phyloP scores from a whole-genome alignment of 2,888 invertebrate species.

The Celastrina argiolus region DNA sequence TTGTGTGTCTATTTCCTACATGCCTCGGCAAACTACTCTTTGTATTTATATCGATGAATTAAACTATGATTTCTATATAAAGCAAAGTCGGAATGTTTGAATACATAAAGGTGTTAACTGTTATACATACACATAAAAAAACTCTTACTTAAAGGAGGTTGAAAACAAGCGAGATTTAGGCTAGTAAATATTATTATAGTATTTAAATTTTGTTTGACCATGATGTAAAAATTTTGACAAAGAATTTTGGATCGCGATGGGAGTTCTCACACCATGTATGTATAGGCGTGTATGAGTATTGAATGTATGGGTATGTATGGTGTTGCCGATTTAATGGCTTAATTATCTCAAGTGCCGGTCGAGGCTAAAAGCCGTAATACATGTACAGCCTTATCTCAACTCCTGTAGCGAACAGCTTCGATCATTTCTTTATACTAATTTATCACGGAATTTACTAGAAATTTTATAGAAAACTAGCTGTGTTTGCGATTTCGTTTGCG shows the following conservation, averaged over 20 bases:
- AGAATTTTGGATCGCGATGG: conserved; percentile 45
- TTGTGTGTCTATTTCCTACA: conserved; percentile 17
- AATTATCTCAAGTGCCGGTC: conserved; percentile 70
- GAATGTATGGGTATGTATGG: conserved; percentile 39
- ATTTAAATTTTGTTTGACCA: no score
- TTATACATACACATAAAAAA: not conserved
- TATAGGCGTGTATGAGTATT: no score
- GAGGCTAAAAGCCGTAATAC: conserved; percentile 45
- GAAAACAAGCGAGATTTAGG: no score
- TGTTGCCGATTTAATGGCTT: conserved; percentile 68
- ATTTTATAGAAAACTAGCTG: not conserved
- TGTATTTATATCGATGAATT: not conserved
- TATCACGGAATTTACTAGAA: conserved; percentile 5
- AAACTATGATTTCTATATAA: not conserved
- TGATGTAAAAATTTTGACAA: conserved; percentile 51
- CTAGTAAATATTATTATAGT: no score
- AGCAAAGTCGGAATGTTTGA: not conserved
- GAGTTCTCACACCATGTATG: conserved; percentile 52
- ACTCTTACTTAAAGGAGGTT: no score
- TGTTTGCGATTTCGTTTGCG: no score
- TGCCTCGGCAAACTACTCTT: not conserved
- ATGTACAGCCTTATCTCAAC: conserved; percentile 47
- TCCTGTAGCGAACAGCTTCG: conserved; percentile 38
- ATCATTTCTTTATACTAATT: conserved; percentile 26
- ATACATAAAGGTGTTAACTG: not conserved